Evolutionary conservation across 2,888 invertebrate species (phyloP), one percentile per base, ranked within the genome.

Genomic region (Tenthredo livida): DNA sequence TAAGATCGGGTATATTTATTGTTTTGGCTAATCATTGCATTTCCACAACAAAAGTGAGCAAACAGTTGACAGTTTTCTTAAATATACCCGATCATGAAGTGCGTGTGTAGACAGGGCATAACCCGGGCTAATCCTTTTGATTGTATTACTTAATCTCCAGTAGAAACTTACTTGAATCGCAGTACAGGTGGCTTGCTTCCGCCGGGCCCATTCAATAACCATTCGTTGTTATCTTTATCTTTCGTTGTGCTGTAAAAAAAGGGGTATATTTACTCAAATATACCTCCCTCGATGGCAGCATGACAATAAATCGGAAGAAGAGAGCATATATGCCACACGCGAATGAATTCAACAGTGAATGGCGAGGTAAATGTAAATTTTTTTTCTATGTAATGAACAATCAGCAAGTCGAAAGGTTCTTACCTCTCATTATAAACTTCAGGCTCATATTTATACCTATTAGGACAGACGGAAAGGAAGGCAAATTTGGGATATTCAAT

Each of bases 101-200:
- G n/a, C n/a, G n/a, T n/a, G n/a, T n/a, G n/a, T n/a, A n/a, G n/a
- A n/a, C n/a, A n/a, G n/a, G n/a, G n/a, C n/a, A n/a, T n/a, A n/a
- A 2, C 29, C 29, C 29, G 29, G 29, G 29, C 29, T 29, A 29
- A 29, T 21, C 37, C 37, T n/a, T 37, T 40, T 3, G 9, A 43
- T 25, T 43, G 21, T 10, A 73, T 15, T 43, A 25, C 17, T 77
- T 43, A 21, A 25, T 73, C 17, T 21, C 21, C 4, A 25, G 40
- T 80, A 85, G 33, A 15, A 21, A 90, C 93, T 89, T 86, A 93
- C 93, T 92, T 93, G 89, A 93, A 93, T 85, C 92, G 91, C 80
- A 93, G 86, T 85, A 92, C 88, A 65, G 92, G 89, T 40, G 90
- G 87, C 85, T 93, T 93, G 86, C 88, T 91, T 80, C 92, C 90